Evolutionary conservation across 2,888 invertebrate genomes (phyloP).

Genomic region (Cephus sareptanus): DNA sequence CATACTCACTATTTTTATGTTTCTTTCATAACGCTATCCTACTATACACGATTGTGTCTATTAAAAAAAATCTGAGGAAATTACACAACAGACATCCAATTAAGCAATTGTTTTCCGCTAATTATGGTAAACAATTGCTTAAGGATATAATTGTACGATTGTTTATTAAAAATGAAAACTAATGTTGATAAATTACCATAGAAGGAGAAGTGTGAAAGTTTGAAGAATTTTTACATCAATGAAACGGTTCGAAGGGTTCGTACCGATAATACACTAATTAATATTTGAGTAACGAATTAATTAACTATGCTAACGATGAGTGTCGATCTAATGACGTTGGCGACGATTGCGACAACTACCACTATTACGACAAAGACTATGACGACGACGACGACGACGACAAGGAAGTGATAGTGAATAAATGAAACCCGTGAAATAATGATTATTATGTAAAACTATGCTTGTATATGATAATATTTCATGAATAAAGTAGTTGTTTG

Average conservation of each 20-base stretch:
- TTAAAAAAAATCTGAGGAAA: too few species aligned
- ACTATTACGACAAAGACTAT: too few species aligned
- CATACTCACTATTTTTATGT: not conserved
- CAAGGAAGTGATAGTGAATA: slow-evolving; percentile 40
- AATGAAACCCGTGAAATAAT: slow-evolving; percentile 39
- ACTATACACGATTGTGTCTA: not conserved
- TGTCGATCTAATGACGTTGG: slow-evolving; percentile 27
- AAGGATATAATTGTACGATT: not conserved
- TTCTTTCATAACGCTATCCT: slow-evolving; percentile 1
- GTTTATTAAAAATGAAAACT: slow-evolving; percentile 17
- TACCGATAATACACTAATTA: slow-evolving; percentile 38
- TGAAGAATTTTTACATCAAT: slow-evolving; percentile 38
- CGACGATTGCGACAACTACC: slow-evolving; percentile 9
- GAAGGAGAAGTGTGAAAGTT: slow-evolving; percentile 15
- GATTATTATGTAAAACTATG: slow-evolving; percentile 49
- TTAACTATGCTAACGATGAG: slow-evolving; percentile 42
- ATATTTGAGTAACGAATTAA: slow-evolving; percentile 27
- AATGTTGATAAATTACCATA: slow-evolving; percentile 13
- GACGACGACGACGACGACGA: slow-evolving; percentile 27
- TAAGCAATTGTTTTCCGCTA: not conserved
- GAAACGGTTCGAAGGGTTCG: slow-evolving; percentile 25
- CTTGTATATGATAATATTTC: slow-evolving; percentile 61
- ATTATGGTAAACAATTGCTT: not conserved
- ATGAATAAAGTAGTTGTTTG: slow-evolving; percentile 60
- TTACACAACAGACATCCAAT: not conserved